Conservation (phyloP, 2,888 invertebrate genomes). For the Orchestes rusci region DNA sequence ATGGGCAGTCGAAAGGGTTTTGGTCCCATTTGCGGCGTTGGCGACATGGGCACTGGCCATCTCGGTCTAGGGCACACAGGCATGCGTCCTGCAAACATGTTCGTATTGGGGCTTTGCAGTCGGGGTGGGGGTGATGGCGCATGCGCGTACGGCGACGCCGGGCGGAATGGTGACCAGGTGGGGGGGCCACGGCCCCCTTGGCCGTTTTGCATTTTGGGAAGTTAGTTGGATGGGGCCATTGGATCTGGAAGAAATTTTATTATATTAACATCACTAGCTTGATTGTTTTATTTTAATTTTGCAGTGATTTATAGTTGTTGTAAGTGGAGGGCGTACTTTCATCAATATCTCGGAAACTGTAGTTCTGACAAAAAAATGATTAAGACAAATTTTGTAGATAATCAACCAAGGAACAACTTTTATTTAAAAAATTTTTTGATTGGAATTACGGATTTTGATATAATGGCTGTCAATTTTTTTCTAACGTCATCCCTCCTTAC, state of each 20-base stretch:
- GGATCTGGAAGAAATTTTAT: constrained; percentile 28
- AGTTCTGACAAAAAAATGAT: constrained; percentile 12
- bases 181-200: constrained; percentile 33
- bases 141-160: constrained; percentile 60
- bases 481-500: too few species aligned
- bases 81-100: constrained; percentile 44
- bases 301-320: too few species aligned
- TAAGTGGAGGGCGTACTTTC: too few species aligned
- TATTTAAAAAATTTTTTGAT: too few species aligned
- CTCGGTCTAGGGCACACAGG: constrained; percentile 59
- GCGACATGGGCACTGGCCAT: constrained; percentile 50
- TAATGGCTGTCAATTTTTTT: too few species aligned
- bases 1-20: constrained; percentile 42
- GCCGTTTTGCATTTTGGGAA: constrained; percentile 41
- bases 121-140: constrained; percentile 67
- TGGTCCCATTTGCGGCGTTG: constrained; percentile 29
- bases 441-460: too few species aligned
- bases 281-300: too few species aligned
- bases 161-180: constrained; percentile 54
- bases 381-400: too few species aligned
- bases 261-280: too few species aligned
- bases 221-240: constrained; percentile 26
- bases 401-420: too few species aligned
- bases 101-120: constrained; percentile 44
- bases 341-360: too few species aligned